Base-by-base conservation (phyloP, 2,888 invertebrate species). In the Drosophila borealis region DNA sequence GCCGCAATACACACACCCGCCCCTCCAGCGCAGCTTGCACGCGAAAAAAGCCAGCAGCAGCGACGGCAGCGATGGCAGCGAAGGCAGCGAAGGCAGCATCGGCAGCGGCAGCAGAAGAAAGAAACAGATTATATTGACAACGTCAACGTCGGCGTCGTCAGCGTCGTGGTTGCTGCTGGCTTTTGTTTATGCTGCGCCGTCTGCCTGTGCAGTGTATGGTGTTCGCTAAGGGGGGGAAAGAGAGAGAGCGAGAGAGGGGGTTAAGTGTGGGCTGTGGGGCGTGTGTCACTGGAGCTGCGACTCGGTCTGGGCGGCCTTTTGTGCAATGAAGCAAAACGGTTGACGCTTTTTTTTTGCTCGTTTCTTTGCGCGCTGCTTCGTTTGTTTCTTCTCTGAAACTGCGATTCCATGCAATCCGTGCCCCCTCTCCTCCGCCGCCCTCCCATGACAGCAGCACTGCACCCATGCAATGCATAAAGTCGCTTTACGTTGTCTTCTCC, bases 281-380 rank as follows among this genome's bases (percentile, higher is more conserved):
- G 62, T 63, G 29, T 44, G 63, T 68, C 59, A 60, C 39, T 63
- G 62, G 59, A 60, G 55, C 50, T 62, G 44, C 61, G 21, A 37
- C 48, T 64, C 56, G 25, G 53, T 42, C 69, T 55, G 57, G 33
- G 56, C 76, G 69, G 81, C 74, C 82, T 83, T 81, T 81, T 84
- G 80, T 74, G 83, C 88, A 81, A 74, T 85, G 82, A 83, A 88
- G 85, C 86, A 73, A 71, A 67, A 68, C 88, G 70, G 60, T 60
- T 70, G 67, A 63, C 68, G 74, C 54, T 69, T 67, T 70, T 59
- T 69, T 45, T 66, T 61, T 39, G 25, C 59, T 62, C 39, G 17
- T 41, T 39, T 65, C 65, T 70, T 69, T 65, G 67, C 41, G 48
- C 50, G 51, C 55, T 77, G 73, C 73, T 73, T 80, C 67, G 72